Conservation (phyloP, 2,797 vertebrate genomes). For the Cottoperca gobio region DNA sequence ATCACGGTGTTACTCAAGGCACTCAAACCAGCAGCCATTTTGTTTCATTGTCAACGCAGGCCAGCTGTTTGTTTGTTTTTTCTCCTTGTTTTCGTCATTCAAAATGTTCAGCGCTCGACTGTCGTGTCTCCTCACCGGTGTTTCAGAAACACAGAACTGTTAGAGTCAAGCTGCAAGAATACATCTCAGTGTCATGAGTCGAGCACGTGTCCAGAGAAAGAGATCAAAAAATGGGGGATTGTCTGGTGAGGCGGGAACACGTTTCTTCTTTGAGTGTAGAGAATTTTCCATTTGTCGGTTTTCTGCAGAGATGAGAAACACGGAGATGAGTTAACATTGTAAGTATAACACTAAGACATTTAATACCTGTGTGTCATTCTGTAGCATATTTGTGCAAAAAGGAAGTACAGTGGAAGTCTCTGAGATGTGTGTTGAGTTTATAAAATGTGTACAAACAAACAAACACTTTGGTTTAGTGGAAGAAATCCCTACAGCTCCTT, state of each 20-base stretch:
- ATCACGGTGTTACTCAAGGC: slow-evolving; percentile 66
- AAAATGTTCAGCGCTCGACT: slow-evolving; percentile 58
- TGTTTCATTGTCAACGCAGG: slow-evolving; percentile 79
- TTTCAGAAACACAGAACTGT: slow-evolving; percentile 54
- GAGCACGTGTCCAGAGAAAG: slow-evolving; percentile 55
- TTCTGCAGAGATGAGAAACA: slow-evolving; percentile 67
- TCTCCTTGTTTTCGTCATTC: slow-evolving; percentile 40
- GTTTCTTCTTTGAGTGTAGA: slow-evolving; percentile 45
- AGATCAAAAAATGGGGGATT: slow-evolving; percentile 8
- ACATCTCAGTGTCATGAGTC: slow-evolving; percentile 50
- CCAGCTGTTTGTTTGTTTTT: slow-evolving; percentile 68
- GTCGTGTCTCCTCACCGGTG: slow-evolving; percentile 35
- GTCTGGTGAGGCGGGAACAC: slow-evolving; percentile 35
- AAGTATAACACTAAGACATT: neutral
- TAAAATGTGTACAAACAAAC: slow-evolving; percentile 47
- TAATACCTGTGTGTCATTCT: neutral
- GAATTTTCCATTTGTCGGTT: slow-evolving; percentile 65
- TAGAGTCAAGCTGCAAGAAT: slow-evolving; percentile 26
- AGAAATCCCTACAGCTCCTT: slow-evolving; percentile 57
- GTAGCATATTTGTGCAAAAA: neutral
- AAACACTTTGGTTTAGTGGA: slow-evolving; percentile 52
- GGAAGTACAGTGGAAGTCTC: neutral
- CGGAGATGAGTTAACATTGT: slow-evolving; percentile 19
- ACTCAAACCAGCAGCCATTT: slow-evolving; percentile 78
- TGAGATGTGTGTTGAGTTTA: slow-evolving; percentile 22